Evolutionary conservation across 2,113 vertebrate species (phyloP), one percentile per base, ranked within the genome.

Genomic region (Theropithecus gelada): DNA sequence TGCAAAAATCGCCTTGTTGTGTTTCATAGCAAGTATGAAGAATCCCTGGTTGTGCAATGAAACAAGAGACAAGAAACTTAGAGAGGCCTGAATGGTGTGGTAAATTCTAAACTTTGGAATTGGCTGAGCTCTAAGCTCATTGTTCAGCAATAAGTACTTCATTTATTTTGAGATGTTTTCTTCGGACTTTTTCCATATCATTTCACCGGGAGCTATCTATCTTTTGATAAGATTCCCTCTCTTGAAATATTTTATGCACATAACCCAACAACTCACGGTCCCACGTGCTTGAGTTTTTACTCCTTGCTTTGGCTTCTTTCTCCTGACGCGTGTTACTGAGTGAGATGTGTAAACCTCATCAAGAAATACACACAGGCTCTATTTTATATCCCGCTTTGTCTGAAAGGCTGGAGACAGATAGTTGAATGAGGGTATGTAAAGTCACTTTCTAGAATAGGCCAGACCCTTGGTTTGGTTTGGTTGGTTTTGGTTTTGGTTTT

Each of bases 1-100:
- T 96, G 98, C 90, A 98, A 97, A 98, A 98, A 97, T 98, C 97
- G 90, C 96, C 97, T 80, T 98, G 94, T 98, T 98, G 98, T 99
- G 98, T 99, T 99, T 99, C 98, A 98, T 98, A 98, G 96, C 97
- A 98, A 98, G 93, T 98, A 97, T 98, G 98, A 97, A 98, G 97
- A 99, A 98, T 97, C 98, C 97, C 98, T 98, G 97, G 85, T 99
- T 98, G 98, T 98, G 96, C 97, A 95, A 90, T 98, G 97, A 98
- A 98, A 99, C 82, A 22, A 97, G 98, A 98, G 98, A 98, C 97
- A 98, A 97, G 98, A 97, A 99, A 98, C 97, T 98, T 98, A 76
- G 93, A 98, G 95, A 96, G 88, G 95, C 96, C 98, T 98, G 98
- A 98, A 97, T 95, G 96, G 97, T 80, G 89, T 97, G 97, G 98